phyloP scores from a whole-genome alignment of 2,113 vertebrate genomes.

The Gavialis gangeticus region DNA sequence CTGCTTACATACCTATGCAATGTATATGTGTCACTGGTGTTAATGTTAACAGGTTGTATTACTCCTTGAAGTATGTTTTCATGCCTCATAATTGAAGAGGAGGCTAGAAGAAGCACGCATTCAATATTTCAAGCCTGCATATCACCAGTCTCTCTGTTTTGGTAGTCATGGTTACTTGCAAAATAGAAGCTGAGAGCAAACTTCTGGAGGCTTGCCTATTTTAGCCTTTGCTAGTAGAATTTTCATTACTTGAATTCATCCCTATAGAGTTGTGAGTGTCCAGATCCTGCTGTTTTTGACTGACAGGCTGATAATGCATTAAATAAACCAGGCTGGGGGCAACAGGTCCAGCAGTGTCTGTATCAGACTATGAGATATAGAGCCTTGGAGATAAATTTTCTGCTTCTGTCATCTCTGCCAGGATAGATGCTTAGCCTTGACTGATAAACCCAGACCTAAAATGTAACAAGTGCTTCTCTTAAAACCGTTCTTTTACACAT shows the following conservation, averaged over 20 bases:
- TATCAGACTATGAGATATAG: neutral
- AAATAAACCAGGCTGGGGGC: neutral
- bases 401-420: neutral
- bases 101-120: neutral
- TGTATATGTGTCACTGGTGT: neutral
- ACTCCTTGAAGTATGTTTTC: neutral
- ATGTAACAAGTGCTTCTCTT: neutral
- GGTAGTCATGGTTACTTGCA: neutral
- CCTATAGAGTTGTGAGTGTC: neutral
- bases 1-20: neutral
- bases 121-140: neutral
- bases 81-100: neutral
- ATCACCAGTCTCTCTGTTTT: neutral
- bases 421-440: neutral
- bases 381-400: neutral
- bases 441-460: neutral
- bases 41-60: conserved; percentile 6
- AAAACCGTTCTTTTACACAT: neutral
- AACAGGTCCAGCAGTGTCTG: neutral
- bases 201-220: neutral
- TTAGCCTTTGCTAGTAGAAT: neutral
- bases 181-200: neutral
- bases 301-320: neutral
- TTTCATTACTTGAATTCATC: neutral
- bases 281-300: neutral